A percentile compares a stretch with the other conserved stretches of the same genome.
These are phyloP conservation scores for Micoletzkya japonica DNA, from an alignment of 2,888 invertebrate species.

Conservation along the genomic window DNA sequence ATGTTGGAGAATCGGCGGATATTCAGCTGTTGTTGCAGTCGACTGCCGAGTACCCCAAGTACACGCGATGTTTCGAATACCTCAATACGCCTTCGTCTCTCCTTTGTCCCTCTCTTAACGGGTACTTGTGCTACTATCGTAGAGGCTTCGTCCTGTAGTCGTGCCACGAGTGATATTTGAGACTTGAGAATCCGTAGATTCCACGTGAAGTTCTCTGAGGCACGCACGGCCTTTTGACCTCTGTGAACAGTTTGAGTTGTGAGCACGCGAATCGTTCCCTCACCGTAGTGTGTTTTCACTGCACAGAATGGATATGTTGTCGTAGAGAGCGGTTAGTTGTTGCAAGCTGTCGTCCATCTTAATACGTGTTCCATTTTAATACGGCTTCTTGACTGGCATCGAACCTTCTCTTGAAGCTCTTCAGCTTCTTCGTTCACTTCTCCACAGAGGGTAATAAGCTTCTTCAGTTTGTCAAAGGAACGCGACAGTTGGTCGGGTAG, in stretches of 20 bases:
- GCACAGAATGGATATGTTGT: conserved; percentile 66
- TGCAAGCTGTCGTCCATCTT: conserved; percentile 60
- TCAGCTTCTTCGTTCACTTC: conserved; percentile 47
- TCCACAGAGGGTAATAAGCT: conserved; percentile 48
- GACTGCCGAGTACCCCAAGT: conserved; percentile 39
- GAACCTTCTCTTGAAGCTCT: conserved; percentile 44
- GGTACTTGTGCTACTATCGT: conserved; percentile 69
- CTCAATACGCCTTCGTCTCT: conserved; percentile 27
- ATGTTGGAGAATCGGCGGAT: conserved; percentile 44
- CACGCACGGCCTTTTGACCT: conserved; percentile 54
- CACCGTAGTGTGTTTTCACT: conserved; percentile 67
- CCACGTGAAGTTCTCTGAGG: conserved; percentile 70
- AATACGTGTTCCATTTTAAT: conserved; percentile 17
- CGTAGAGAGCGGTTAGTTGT: conserved; percentile 65
- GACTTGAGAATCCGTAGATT: conserved; percentile 70
- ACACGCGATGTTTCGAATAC: conserved; percentile 50
- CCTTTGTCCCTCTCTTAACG: background rate
- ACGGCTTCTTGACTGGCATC: background rate
- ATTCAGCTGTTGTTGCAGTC: conserved; percentile 25
- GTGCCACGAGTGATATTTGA: conserved; percentile 68
- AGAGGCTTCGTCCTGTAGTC: conserved; percentile 68
- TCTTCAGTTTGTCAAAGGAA: conserved; percentile 54
- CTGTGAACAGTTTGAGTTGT: conserved; percentile 54
- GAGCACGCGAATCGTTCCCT: conserved; percentile 65
- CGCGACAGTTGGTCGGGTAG: conserved; percentile 60